Base-by-base conservation (phyloP, 1,140 invertebrate species). In the Psix sp. region DNA sequence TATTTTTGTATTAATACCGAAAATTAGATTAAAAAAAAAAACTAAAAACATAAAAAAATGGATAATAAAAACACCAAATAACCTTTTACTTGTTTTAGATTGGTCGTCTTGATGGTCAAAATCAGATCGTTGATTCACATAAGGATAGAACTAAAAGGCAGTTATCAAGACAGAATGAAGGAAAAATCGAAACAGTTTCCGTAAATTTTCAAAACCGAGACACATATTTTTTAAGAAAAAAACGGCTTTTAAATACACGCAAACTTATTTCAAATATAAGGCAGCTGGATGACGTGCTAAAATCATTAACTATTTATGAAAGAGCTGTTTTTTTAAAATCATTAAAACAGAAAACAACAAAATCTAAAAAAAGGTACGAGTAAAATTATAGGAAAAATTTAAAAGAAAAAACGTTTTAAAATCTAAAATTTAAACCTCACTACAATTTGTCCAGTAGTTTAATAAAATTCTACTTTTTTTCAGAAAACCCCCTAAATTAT, bases 271-370 rank as follows among this genome's bases (percentile, higher is more conserved):
- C 26, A 29, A 29, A 1, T 10, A 29, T 10, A 29, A 29, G 26
- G n/a, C 26, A n/a, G n/a, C 7, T 72, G 6, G 20, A 63, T 0
- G 52, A 48, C 7, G 20, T 74, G 5, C 24, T 79, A 0, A 77
- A 49, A 5, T 81, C 80, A 9, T 70, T 80, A 71, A 80, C 79
- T 14, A 67, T 80, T 17, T 84, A 84, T 16, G 65, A 80, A 40
- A 77, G 79, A 54, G 75, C 73, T 3, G 40, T 60, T 57, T 49
- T 77, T 1, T n/a, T n/a, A n/a, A n/a, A n/a, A n/a, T n/a, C n/a
- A n/a, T n/a, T n/a, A n/a, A n/a, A n/a, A n/a, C 62, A 59, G n/a
- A 80, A 76, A 62, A 77, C 49, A 35, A 29, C 16, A 20, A 42
- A 5, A 20, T 9, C 11, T 1, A 2, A 49, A 46, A 46, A 46